Evolutionary conservation across 2,888 invertebrate species (phyloP), one percentile per base, ranked within the genome.

Genomic region (Esperia sulphurella): DNA sequence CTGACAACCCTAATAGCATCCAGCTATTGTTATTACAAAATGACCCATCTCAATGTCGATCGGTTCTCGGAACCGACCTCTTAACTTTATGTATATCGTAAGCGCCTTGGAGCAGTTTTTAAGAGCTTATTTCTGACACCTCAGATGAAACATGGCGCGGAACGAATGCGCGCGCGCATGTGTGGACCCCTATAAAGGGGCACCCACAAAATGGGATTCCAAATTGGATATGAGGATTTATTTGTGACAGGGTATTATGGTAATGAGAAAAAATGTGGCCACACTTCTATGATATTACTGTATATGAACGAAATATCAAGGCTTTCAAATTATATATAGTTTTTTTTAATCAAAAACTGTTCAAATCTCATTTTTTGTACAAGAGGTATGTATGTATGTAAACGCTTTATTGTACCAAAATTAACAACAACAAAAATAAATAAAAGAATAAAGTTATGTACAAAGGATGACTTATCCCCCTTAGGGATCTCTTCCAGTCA

Each of bases 11-110:
- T 86, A 63, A 38, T 14, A 29, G 30, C 48, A 49, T 57, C 61
- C 59, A 44, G 68, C 75, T 77, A 80, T 86, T 83, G 80, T 85
- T 85, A 83, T 80, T 82, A 85, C 73, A 83, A 84, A 86, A 86
- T 76, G 83, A 87, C 88, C 88, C 87, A 83, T 87, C 86, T 88
- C 86, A 88, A 88, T 83, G 88, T 86, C 88, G 82, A 72, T 68
- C 62, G 68, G 58, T 82, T 86, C 86, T 74, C 66, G 64, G 84
- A 85, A 86, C 58, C 59, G 58, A 55, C 64, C 65, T 68, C 69
- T 62, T 62, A 52, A 60, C 66, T 63, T 64, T 69, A 68, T 66
- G 66, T 68, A 65, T 54, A 64, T 57, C 68, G 58, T 75, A 80
- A 78, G 76, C 73, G 73, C 78, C 79, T 78, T 71, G 70, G 71